phyloP scores from a whole-genome alignment of 2,113 vertebrate genomes.

The Macquaria ambigua region DNA sequence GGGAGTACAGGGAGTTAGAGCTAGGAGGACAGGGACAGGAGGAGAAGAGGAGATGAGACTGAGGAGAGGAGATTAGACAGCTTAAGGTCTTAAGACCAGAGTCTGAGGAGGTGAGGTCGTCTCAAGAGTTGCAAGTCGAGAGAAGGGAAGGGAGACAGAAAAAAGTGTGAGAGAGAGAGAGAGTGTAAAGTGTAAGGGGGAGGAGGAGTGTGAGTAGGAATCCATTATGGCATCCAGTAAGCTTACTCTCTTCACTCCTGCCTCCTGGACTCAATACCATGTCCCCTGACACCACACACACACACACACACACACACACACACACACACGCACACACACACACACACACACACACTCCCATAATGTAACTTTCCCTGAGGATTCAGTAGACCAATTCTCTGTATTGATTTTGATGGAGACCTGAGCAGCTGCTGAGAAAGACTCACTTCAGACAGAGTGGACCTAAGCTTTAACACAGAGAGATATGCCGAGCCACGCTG shows the following conservation, averaged over 20 bases:
- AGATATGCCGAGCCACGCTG: constrained; percentile 10
- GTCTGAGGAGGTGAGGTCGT: constrained; percentile 64
- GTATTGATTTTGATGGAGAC: constrained; percentile 80
- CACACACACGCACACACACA: constrained; percentile 12
- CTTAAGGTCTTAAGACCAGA: constrained; percentile 60
- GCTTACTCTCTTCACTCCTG: constrained; percentile 54
- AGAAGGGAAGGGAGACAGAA: constrained; percentile 6
- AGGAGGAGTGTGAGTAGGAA: constrained; percentile 55
- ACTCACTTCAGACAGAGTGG: constrained; percentile 62
- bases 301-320: constrained; percentile 11
- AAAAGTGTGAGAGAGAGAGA: constrained; percentile 10
- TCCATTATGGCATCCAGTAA: constrained; percentile 71
- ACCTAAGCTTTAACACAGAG: constrained; percentile 57
- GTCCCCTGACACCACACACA: constrained; percentile 35
- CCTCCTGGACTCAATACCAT: constrained; percentile 60
- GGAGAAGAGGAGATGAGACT: constrained; percentile 45
- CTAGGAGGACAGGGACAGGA: constrained; percentile 10
- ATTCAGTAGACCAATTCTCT: constrained; percentile 65
- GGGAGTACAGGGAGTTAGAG: constrained; percentile 6
- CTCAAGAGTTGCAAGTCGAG: constrained; percentile 25
- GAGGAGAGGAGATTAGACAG: constrained; percentile 62
- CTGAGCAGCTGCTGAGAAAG: constrained; percentile 64
- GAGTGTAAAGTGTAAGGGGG: neutral
- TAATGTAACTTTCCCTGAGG: constrained; percentile 63
- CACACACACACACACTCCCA: constrained; percentile 21